Percentiles rank a stretch among this genome's conserved stretches.
Conservation (phyloP, 2,888 invertebrate species). For the Microctonus hyperodae region DNA sequence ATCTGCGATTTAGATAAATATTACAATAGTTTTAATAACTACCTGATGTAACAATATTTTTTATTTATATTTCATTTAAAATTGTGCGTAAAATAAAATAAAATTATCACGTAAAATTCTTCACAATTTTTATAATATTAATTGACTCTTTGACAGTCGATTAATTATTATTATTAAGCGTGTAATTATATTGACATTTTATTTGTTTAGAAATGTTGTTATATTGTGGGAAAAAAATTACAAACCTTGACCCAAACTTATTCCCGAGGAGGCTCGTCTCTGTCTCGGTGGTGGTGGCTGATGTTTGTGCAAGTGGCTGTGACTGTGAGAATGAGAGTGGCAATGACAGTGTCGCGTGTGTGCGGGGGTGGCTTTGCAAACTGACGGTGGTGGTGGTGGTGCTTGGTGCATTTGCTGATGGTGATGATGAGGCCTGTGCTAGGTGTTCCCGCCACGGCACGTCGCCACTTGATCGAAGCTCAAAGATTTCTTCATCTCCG, state of each 20-base stretch:
- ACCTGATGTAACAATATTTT: too few relatives aligned
- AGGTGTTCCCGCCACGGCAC: conserved; percentile 63
- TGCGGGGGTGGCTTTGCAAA: conserved; percentile 58
- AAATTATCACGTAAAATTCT: too few relatives aligned
- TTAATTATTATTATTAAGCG: too few relatives aligned
- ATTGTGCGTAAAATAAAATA: too few relatives aligned
- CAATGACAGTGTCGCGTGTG: conserved; percentile 60
- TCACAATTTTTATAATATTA: too few relatives aligned
- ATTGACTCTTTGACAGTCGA: too few relatives aligned
- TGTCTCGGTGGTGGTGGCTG: conserved; percentile 56
- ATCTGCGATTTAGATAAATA: too few relatives aligned
- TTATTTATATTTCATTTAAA: too few relatives aligned
- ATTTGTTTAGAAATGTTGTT: too few relatives aligned
- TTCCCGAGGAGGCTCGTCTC: conserved; percentile 61
- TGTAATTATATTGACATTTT: too few relatives aligned
- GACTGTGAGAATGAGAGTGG: conserved; percentile 61
- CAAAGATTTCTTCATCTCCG: conserved; percentile 72
- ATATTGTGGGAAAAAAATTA: too few relatives aligned
- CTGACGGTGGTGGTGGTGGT: conserved; percentile 40
- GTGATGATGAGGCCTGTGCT: conserved; percentile 60
- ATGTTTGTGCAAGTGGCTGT: conserved; percentile 61
- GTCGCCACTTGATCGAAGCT: conserved; percentile 67
- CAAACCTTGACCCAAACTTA: conserved; percentile 60
- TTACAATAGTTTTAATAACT: too few relatives aligned
- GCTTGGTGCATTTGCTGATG: conserved; percentile 45